Conservation (phyloP, 2,888 invertebrate species). For the Scaeva pyrastri region DNA sequence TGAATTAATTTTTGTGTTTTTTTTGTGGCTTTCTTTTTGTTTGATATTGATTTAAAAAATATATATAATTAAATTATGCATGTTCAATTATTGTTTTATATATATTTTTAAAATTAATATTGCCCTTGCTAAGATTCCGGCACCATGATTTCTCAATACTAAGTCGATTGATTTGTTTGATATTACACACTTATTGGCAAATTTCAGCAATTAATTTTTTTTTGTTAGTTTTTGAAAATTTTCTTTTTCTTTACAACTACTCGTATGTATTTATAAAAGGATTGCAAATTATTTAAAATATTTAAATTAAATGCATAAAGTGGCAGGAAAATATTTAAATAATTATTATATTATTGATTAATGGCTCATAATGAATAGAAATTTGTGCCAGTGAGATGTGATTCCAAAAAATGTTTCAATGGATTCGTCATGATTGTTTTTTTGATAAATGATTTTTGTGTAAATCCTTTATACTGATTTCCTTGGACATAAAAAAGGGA, state of each 20-base stretch:
- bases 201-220: slow-evolving; percentile 55
- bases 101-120: slow-evolving; percentile 77
- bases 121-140: slow-evolving; percentile 79
- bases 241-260: slow-evolving; percentile 48
- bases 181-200: slow-evolving; percentile 72
- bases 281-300: slow-evolving; percentile 67
- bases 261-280: slow-evolving; percentile 41
- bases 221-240: slow-evolving; percentile 13
- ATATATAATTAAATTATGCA: slow-evolving; percentile 42
- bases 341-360: slow-evolving; percentile 19
- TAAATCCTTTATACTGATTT: slow-evolving; percentile 12
- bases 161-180: slow-evolving; percentile 70
- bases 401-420: not conserved
- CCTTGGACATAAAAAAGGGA: slow-evolving; percentile 1
- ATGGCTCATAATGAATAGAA: slow-evolving; percentile 70
- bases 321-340: slow-evolving; percentile 53
- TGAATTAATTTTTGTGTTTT: slow-evolving; percentile 27
- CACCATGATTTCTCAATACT: slow-evolving; percentile 77
- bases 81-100: slow-evolving; percentile 50
- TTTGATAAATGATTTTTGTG: slow-evolving; percentile 6
- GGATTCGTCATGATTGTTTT: slow-evolving; percentile 15
- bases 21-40: slow-evolving; percentile 45
- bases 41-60: slow-evolving; percentile 69
- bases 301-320: slow-evolving; percentile 70
- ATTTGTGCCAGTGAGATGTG: slow-evolving; percentile 47